A percentile compares a stretch with the other conserved stretches of the same genome.
phyloP scores from a whole-genome alignment of 2,113 vertebrate species.

The Pachycephala philippinensis region DNA sequence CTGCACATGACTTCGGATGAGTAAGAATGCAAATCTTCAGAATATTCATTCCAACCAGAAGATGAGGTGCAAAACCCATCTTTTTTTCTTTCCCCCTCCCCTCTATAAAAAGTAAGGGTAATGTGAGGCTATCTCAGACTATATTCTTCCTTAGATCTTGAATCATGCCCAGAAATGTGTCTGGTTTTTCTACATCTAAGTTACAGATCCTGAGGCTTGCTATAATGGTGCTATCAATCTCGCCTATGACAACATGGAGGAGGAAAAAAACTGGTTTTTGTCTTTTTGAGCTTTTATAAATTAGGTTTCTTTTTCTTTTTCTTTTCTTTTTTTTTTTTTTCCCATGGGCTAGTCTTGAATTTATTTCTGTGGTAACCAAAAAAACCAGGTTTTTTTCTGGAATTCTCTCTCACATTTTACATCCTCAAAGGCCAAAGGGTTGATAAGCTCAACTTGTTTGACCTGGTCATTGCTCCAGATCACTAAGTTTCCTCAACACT shows the following conservation, averaged over 20 bases:
- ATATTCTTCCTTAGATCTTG: neutral
- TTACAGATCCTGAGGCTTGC: neutral
- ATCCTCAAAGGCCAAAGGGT: neutral
- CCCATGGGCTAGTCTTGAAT: neutral
- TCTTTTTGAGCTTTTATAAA: neutral
- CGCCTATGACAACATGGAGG: neutral
- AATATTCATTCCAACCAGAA: neutral
- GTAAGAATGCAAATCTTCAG: neutral
- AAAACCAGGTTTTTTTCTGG: neutral
- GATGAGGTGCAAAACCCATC: neutral
- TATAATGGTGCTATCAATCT: slow-evolving; percentile 29
- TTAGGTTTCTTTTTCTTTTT: neutral
- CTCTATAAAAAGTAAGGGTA: neutral
- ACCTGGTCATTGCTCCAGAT: neutral
- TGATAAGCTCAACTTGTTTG: neutral
- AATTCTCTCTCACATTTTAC: neutral
- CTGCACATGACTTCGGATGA: neutral
- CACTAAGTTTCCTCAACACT: neutral
- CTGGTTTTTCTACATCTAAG: neutral
- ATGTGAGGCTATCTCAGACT: neutral
- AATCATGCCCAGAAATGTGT: slow-evolving; percentile 16
- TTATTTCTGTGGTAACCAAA: neutral
- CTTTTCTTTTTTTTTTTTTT: rapidly evolving
- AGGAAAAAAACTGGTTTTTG: slow-evolving; percentile 18
- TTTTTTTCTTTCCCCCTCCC: neutral